A percentile compares a stretch with the other conserved stretches of the same genome.
phyloP scores from a whole-genome alignment of 2,113 vertebrate species.

The Ancistrus triradiatus region DNA sequence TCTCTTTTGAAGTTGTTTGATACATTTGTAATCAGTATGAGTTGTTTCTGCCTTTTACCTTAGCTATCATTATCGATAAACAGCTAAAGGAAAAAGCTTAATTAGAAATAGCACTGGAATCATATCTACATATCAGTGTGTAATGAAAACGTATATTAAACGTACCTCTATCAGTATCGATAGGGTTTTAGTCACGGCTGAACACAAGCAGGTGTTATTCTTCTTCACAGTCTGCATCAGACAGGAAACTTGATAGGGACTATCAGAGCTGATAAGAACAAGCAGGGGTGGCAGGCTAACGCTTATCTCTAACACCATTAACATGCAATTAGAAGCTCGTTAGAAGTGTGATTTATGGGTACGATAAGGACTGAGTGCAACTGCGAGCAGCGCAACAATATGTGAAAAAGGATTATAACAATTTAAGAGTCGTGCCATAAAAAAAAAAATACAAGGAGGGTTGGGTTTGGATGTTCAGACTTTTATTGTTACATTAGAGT shows the following conservation, averaged over 20 bases:
- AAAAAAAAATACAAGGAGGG: not conserved
- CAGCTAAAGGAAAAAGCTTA: too few relatives aligned
- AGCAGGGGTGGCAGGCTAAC: conserved; percentile 47
- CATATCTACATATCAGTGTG: too few relatives aligned
- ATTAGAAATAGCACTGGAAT: too few relatives aligned
- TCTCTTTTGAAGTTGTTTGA: too few relatives aligned
- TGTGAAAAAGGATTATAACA: conserved; percentile 47
- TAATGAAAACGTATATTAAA: too few relatives aligned
- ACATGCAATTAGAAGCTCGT: conserved; percentile 67
- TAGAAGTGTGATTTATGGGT: conserved; percentile 65
- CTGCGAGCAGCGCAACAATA: conserved; percentile 48
- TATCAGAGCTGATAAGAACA: conserved; percentile 59
- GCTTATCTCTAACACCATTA: conserved; percentile 63
- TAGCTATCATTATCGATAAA: too few relatives aligned
- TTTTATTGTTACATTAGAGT: not conserved
- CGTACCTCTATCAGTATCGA: not conserved
- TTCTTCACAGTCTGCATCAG: conserved; percentile 3
- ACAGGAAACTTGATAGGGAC: conserved; percentile 17
- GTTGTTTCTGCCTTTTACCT: too few relatives aligned
- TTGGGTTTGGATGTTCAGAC: not conserved
- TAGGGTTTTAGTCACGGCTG: not conserved
- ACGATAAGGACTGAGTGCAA: conserved; percentile 64
- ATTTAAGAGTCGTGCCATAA: conserved; percentile 8
- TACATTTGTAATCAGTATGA: too few relatives aligned
- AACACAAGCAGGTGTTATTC: not conserved